phyloP scores from a whole-genome alignment of 2,888 invertebrate genomes.

The Geotrupes spiniger region DNA sequence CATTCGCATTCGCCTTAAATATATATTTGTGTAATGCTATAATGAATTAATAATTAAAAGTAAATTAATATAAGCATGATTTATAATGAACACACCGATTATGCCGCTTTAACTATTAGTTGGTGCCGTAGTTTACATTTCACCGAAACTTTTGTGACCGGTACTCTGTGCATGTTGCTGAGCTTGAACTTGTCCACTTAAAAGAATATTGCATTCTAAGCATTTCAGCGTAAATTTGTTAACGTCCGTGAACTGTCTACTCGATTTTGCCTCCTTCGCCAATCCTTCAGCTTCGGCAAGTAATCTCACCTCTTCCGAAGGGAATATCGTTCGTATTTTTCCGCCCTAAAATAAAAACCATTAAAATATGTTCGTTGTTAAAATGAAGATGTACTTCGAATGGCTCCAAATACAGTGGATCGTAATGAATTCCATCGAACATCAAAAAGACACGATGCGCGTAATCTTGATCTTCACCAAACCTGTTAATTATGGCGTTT shows the following conservation, averaged over 20 bases:
- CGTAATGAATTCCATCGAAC: constrained; percentile 96
- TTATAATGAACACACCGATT: too few species aligned
- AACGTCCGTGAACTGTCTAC: constrained; percentile 87
- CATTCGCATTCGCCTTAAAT: too few species aligned
- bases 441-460: constrained; percentile 80
- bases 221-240: constrained; percentile 84
- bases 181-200: constrained; percentile 80
- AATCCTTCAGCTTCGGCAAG: constrained; percentile 79
- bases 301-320: constrained; percentile 67
- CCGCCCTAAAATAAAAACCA: constrained; percentile 57
- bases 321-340: constrained; percentile 76
- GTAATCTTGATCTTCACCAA: constrained; percentile 90
- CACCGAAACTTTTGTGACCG: constrained; percentile 78
- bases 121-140: too few species aligned
- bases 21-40: too few species aligned
- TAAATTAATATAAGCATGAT: too few species aligned
- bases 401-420: constrained; percentile 86
- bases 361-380: neutral
- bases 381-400: constrained; percentile 60
- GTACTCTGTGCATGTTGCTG: constrained; percentile 82
- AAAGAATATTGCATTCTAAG: constrained; percentile 69
- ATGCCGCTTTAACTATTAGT: too few species aligned
- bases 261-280: constrained; percentile 83
- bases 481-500: constrained; percentile 84
- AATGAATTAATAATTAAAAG: too few species aligned